Percentiles rank a stretch among this genome's conserved stretches.
Evolutionary conservation across 1,140 invertebrate genomes (phyloP).

Genomic region (Trichonephila clavipes): DNA sequence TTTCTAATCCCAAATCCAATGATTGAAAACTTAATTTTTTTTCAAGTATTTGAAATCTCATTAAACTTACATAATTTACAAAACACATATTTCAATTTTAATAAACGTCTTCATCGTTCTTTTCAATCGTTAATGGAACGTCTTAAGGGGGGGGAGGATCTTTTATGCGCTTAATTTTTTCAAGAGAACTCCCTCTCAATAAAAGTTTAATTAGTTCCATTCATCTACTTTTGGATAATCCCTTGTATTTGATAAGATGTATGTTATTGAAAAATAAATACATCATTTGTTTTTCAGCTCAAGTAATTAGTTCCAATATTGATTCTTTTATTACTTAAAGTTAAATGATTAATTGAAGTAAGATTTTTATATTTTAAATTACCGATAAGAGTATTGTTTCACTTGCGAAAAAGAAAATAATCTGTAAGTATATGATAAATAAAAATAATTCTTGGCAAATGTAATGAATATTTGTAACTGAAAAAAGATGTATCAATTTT

Average conservation of each 20-base stretch:
- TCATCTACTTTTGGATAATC: neutral
- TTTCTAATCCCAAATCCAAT: neutral
- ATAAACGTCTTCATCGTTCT: neutral
- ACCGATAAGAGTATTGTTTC: too few relatives aligned
- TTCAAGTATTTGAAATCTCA: neutral
- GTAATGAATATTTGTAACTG: too few relatives aligned
- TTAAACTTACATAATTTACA: neutral
- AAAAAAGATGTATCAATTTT: too few relatives aligned
- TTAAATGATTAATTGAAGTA: too few relatives aligned
- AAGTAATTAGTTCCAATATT: too few relatives aligned
- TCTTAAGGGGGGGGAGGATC: neutral
- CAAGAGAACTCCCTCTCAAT: neutral
- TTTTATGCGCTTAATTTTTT: neutral
- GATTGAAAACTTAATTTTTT: slow-evolving; percentile 43
- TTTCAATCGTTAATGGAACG: slow-evolving; percentile 5
- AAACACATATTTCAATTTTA: slow-evolving; percentile 13
- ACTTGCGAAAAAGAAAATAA: too few relatives aligned
- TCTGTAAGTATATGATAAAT: too few relatives aligned
- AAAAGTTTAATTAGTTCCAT: slow-evolving; percentile 23
- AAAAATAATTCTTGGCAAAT: too few relatives aligned
- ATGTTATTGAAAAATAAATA: neutral
- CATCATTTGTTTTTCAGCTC: too few relatives aligned
- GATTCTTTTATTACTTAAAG: too few relatives aligned
- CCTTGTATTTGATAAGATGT: neutral
- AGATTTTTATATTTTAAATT: too few relatives aligned